Conservation (phyloP, 2,888 invertebrate species). For the Matsumyia berberina region DNA sequence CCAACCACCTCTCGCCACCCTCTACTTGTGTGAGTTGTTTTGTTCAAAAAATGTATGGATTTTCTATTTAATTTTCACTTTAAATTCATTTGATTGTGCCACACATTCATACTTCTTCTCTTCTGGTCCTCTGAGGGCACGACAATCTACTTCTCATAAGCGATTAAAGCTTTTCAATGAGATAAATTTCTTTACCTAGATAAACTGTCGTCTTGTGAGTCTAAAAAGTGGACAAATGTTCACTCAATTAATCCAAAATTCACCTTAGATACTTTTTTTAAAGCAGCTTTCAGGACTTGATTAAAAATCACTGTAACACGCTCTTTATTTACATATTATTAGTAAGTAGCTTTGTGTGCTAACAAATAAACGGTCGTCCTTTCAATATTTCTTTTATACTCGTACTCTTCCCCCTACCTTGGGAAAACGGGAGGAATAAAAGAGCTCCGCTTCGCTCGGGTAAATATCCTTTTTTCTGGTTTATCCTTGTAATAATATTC, state of each 20-base stretch:
- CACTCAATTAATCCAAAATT: conserved; percentile 6
- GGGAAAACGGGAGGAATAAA: neutral
- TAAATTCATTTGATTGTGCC: conserved; percentile 13
- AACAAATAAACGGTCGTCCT: conserved; percentile 32
- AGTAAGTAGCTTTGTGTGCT: conserved; percentile 1
- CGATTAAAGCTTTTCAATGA: conserved; percentile 6
- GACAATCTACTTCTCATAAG: neutral
- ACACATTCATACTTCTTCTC: too few relatives aligned
- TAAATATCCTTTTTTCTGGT: conserved; percentile 32
- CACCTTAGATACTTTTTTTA: neutral
- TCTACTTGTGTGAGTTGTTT: neutral
- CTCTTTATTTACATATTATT: conserved; percentile 3
- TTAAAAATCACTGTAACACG: neutral
- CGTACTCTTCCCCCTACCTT: neutral
- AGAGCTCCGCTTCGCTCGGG: conserved; percentile 1
- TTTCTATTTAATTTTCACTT: conserved; percentile 17
- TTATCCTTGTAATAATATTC: conserved; percentile 71
- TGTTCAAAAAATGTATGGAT: conserved; percentile 19
- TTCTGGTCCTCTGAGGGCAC: neutral
- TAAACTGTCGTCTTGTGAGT: neutral
- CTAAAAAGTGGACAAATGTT: neutral
- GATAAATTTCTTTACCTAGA: neutral
- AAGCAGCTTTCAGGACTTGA: neutral
- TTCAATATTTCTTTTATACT: conserved; percentile 7
- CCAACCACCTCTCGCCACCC: too few relatives aligned